Percentiles rank a stretch among this genome's conserved stretches.
phyloP scores from a whole-genome alignment of 2,797 vertebrate genomes.

The Psittacula derbiana region DNA sequence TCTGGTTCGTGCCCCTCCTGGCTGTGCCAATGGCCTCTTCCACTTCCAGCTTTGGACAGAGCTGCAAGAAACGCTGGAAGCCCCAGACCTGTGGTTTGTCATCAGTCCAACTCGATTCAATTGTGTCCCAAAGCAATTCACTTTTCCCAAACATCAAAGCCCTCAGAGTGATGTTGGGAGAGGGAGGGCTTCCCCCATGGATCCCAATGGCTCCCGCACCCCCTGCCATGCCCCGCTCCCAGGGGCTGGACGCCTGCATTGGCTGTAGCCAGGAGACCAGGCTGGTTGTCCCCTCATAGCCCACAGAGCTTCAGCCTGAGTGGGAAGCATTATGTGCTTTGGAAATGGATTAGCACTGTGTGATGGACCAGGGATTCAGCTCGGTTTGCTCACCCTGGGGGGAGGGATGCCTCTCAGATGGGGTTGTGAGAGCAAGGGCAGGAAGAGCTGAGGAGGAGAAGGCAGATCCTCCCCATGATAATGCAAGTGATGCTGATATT shows the following conservation, averaged over 20 bases:
- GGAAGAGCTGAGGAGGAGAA: not conserved
- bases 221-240: accelerated
- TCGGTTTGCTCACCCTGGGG: not conserved
- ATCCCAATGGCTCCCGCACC: accelerated
- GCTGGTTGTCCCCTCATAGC: not conserved
- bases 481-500: not conserved
- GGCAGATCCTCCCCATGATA: not conserved
- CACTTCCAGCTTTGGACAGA: not conserved
- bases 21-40: conserved; percentile 8
- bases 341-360: not conserved
- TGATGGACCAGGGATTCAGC: accelerated
- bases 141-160: not conserved
- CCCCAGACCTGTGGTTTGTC: conserved; percentile 11
- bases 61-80: not conserved
- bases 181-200: not conserved
- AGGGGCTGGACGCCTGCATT: not conserved
- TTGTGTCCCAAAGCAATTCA: not conserved
- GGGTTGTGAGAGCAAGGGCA: not conserved
- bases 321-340: not conserved
- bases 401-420: accelerated
- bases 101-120: conserved; percentile 1
- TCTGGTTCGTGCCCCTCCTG: not conserved
- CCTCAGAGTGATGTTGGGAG: not conserved
- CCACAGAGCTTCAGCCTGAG: not conserved
- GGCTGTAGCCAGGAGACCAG: not conserved